A percentile compares a stretch with the other conserved stretches of the same genome.
Evolutionary conservation across 2,113 vertebrate species (phyloP).

Genomic region (Hippolais icterina): DNA sequence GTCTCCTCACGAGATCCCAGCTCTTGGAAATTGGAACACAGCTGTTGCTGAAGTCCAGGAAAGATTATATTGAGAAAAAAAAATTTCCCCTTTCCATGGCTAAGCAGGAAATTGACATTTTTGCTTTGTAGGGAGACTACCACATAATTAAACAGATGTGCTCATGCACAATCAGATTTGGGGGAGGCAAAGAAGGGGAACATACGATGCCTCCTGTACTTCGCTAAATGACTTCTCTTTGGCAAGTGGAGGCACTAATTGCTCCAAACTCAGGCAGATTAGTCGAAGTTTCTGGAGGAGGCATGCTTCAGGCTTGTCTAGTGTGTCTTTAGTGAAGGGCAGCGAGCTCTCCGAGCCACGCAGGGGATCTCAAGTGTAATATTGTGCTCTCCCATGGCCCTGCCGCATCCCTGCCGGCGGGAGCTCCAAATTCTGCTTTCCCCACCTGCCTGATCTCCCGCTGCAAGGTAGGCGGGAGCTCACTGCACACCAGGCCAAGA

Average conservation of each 20-base stretch:
- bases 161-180: not conserved
- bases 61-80: not conserved
- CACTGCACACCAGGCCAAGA: not conserved
- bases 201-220: not conserved
- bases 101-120: conserved; percentile 68
- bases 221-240: not conserved
- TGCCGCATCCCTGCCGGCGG: not conserved
- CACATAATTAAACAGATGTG: conserved; percentile 60
- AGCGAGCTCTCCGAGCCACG: rapidly evolving
- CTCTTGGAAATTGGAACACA: not conserved
- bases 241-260: not conserved
- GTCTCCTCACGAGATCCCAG: not conserved
- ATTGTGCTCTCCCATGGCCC: not conserved
- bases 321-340: not conserved
- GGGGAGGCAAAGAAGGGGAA: not conserved
- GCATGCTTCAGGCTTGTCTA: not conserved
- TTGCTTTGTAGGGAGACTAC: conserved; percentile 55
- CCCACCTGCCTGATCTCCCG: not conserved
- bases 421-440: conserved; percentile 15
- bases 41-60: not conserved
- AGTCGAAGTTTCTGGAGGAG: not conserved
- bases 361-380: not conserved
- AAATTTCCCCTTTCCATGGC: conserved; percentile 8
- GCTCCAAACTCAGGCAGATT: not conserved
- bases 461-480: not conserved